Conservation (phyloP, 1,140 invertebrate genomes). For the Lamellibrachia luymesi region DNA sequence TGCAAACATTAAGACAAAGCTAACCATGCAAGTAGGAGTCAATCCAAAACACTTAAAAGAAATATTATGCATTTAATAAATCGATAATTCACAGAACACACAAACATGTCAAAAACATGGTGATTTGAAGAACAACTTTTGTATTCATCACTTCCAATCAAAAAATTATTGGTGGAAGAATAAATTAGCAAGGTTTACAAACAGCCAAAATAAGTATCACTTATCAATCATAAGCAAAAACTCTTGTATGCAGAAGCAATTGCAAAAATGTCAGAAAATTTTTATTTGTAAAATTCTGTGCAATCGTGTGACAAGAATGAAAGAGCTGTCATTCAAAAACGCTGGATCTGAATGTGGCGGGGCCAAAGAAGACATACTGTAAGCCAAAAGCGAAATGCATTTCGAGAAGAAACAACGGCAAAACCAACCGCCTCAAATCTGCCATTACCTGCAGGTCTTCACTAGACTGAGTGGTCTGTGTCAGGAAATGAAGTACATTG, state of each 20-base stretch:
- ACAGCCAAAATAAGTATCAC: neutral
- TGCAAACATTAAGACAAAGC: neutral
- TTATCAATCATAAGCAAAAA: neutral
- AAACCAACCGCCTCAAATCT: neutral
- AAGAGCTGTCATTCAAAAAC: neutral
- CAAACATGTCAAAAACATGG: neutral
- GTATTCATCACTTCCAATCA: neutral
- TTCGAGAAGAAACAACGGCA: neutral
- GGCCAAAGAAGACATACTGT: neutral
- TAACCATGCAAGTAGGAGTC: neutral
- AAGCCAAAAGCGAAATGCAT: neutral
- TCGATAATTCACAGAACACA: slow-evolving; percentile 15
- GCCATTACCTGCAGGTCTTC: neutral
- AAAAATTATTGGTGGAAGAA: neutral
- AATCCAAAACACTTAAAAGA: neutral
- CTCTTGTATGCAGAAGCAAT: neutral
- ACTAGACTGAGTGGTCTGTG: neutral
- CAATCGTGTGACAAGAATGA: neutral
- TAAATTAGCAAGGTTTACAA: neutral
- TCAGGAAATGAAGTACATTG: neutral
- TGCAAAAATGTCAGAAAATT: neutral
- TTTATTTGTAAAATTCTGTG: neutral
- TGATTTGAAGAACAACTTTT: neutral
- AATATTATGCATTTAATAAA: slow-evolving; percentile 17
- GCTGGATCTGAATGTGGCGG: neutral